Percentiles rank a stretch among this genome's conserved stretches.
These are phyloP conservation scores for Myripristis jacobus DNA, from an alignment of 2,797 vertebrate genomes.

Conservation along the genomic window DNA sequence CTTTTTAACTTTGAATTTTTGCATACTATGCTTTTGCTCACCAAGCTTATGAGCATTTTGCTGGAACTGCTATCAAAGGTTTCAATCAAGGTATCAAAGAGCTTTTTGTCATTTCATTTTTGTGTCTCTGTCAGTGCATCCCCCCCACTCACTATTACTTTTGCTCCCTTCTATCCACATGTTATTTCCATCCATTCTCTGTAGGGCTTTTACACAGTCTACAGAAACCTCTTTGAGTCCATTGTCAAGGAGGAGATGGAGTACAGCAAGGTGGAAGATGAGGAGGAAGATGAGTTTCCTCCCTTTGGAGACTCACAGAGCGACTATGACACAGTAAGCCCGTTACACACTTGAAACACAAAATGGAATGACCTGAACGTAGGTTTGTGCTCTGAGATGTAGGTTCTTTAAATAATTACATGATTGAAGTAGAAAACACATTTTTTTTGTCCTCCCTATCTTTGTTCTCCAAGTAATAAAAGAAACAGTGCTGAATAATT, in stretches of 20 bases:
- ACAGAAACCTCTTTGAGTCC: conserved; percentile 91
- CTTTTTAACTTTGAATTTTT: too few species aligned
- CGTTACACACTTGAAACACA: not conserved
- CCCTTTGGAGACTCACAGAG: conserved; percentile 92
- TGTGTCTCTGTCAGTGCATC: too few species aligned
- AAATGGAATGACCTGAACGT: not conserved
- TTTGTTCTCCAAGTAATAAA: not conserved
- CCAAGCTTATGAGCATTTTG: too few species aligned
- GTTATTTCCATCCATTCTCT: not conserved
- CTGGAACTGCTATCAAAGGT: too few species aligned
- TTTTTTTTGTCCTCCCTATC: too few species aligned
- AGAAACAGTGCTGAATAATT: not conserved
- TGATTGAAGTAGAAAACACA: too few species aligned
- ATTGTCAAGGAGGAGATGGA: conserved; percentile 93
- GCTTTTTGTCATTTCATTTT: not conserved
- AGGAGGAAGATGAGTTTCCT: conserved; percentile 87
- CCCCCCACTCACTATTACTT: not conserved
- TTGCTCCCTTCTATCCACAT: not conserved
- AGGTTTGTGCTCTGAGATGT: not conserved
- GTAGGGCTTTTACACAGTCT: conserved; percentile 94
- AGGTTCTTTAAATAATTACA: too few species aligned
- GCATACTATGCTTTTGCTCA: too few species aligned
- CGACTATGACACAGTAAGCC: conserved; percentile 92
- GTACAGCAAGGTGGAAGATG: conserved; percentile 81
- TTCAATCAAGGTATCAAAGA: too few species aligned